Percentiles rank a stretch among this genome's conserved stretches.
Conservation (phyloP, 64 coral and sea anemone genomes). For the Montipora sp. region DNA sequence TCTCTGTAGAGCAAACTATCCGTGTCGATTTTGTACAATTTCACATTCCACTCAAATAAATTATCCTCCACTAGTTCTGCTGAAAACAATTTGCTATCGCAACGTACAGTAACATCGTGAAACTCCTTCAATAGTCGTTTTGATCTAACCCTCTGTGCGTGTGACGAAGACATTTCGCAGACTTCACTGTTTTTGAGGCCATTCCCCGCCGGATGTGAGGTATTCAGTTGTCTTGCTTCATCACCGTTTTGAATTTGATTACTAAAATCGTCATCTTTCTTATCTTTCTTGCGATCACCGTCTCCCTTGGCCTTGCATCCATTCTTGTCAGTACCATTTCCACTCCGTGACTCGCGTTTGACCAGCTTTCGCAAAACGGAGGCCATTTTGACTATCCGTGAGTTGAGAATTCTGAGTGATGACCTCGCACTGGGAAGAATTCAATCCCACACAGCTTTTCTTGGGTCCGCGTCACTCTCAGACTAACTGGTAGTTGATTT, state of each 20-base stretch:
- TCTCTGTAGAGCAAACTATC: conserved; percentile 92
- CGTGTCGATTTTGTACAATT: conserved; percentile 88
- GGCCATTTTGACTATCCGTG: conserved; percentile 81
- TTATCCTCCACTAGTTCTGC: conserved; percentile 93
- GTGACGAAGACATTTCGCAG: conserved; percentile 78
- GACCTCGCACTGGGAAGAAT: neutral
- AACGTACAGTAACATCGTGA: conserved; percentile 80
- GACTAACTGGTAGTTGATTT: conserved; percentile 16
- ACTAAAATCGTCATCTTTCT: conserved; percentile 36
- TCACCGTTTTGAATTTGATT: conserved; percentile 39
- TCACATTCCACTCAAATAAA: conserved; percentile 94
- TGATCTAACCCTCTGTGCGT: conserved; percentile 82
- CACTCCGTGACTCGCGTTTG: conserved; percentile 82
- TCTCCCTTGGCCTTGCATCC: conserved; percentile 69
- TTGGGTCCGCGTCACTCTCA: neutral
- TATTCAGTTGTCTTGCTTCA: conserved; percentile 45
- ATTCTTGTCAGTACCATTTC: conserved; percentile 61
- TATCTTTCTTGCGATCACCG: conserved; percentile 58
- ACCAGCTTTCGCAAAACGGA: conserved; percentile 90
- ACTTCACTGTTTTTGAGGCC: conserved; percentile 44
- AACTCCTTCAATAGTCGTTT: conserved; percentile 95
- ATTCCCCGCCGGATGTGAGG: conserved; percentile 16
- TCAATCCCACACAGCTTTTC: neutral
- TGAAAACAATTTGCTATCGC: conserved; percentile 88
- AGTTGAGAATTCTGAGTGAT: neutral